Percentiles rank a stretch among this genome's conserved stretches.
Evolutionary conservation across 2,888 invertebrate genomes (phyloP).

Genomic region (Callimorpha dominula): DNA sequence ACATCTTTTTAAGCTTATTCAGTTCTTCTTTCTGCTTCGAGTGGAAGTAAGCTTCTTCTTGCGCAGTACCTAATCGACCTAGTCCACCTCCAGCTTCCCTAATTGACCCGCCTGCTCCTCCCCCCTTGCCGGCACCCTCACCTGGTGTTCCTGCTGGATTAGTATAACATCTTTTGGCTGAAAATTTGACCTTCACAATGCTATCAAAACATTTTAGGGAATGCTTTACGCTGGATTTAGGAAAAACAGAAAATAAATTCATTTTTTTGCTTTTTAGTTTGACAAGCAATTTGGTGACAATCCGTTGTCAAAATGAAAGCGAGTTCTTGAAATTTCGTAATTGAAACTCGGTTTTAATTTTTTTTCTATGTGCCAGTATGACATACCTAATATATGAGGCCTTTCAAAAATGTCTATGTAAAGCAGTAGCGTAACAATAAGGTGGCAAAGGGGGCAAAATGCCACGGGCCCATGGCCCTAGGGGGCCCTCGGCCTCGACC

Average conservation of each 20-base stretch:
- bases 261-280: conserved; percentile 3
- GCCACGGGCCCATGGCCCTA: too few relatives aligned
- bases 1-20: conserved; percentile 63
- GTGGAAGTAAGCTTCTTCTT: conserved; percentile 75
- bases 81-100: conserved; percentile 70
- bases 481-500: too few relatives aligned
- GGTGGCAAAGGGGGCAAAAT: too few relatives aligned
- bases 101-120: conserved; percentile 68
- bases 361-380: background rate
- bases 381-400: background rate
- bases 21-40: conserved; percentile 67
- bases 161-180: conserved; percentile 6
- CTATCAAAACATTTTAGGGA: background rate
- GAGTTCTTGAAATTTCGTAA: background rate
- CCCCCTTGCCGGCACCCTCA: conserved; percentile 59
- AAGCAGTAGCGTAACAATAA: too few relatives aligned
- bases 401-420: too few relatives aligned
- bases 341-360: background rate
- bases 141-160: conserved; percentile 53
- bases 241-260: background rate
- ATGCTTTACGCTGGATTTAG: background rate
- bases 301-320: background rate
- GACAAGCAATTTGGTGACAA: background rate
- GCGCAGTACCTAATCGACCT: conserved; percentile 67
- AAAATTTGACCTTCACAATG: background rate